A percentile compares a stretch with the other conserved stretches of the same genome.
These are phyloP conservation scores for Malthinus flaveolus DNA, from an alignment of 2,888 invertebrate species.

Conservation along the genomic window DNA sequence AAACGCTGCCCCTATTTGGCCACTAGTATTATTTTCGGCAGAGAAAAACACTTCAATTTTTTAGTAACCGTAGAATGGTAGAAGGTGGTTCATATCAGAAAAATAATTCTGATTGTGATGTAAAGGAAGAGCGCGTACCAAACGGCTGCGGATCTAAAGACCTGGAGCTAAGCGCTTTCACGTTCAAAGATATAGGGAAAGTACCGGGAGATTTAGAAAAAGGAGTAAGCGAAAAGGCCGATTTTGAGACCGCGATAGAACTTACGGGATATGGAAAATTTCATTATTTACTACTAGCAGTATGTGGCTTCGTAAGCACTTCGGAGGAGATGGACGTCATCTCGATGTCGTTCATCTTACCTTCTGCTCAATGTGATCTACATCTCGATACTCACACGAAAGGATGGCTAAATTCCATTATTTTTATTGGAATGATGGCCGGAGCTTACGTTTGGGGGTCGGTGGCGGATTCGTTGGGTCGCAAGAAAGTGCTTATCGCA, in stretches of 20 bases:
- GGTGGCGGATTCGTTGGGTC: slow-evolving; percentile 84
- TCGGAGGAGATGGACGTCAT: slow-evolving; percentile 97
- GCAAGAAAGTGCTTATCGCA: slow-evolving; percentile 84
- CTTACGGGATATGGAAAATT: slow-evolving; percentile 86
- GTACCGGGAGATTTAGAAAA: slow-evolving; percentile 64
- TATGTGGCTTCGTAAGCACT: slow-evolving; percentile 92
- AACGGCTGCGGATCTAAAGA: slow-evolving; percentile 79
- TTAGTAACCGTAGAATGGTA: slow-evolving; percentile 78
- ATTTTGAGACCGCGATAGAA: slow-evolving; percentile 87
- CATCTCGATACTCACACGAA: slow-evolving; percentile 83
- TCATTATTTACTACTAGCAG: slow-evolving; percentile 84
- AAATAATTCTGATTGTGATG: slow-evolving; percentile 78
- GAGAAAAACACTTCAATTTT: slow-evolving; percentile 33
- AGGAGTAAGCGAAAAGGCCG: slow-evolving; percentile 74
- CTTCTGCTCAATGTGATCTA: slow-evolving; percentile 91
- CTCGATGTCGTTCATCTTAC: slow-evolving; percentile 92
- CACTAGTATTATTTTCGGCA: slow-evolving; percentile 14
- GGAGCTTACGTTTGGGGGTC: slow-evolving; percentile 94
- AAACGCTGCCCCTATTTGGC: slow-evolving; percentile 43
- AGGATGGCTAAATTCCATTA: slow-evolving; percentile 71
- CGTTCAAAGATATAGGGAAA: slow-evolving; percentile 45
- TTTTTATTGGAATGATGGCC: slow-evolving; percentile 83
- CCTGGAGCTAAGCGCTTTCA: slow-evolving; percentile 48
- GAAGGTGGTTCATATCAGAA: slow-evolving; percentile 83
- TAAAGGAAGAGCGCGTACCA: slow-evolving; percentile 79